Conservation (phyloP, 2,888 invertebrate genomes). For the Chaitophorus viminalis region DNA sequence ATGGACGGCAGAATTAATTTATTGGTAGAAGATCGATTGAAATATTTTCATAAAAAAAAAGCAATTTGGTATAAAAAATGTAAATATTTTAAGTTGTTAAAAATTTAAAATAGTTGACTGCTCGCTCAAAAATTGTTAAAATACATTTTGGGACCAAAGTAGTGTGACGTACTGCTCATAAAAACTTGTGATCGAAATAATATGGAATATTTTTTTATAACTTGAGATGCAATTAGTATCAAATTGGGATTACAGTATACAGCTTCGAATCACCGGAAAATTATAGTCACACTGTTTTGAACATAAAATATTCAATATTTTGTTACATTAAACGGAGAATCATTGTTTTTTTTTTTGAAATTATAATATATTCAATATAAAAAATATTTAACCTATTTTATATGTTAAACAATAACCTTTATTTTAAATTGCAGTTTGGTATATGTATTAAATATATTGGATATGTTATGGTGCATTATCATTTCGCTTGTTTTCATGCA, state of each 20-base stretch:
- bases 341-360: neutral
- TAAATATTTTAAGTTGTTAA: neutral
- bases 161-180: neutral
- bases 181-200: neutral
- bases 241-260: neutral
- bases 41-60: neutral
- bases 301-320: neutral
- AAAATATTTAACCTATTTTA: neutral
- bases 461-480: conserved; percentile 10
- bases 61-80: neutral
- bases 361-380: neutral
- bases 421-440: neutral
- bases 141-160: neutral
- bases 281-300: neutral
- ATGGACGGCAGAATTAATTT: neutral
- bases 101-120: neutral
- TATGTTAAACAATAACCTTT: neutral
- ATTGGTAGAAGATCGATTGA: neutral
- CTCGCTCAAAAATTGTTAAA: neutral
- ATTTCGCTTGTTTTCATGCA: conserved; percentile 15
- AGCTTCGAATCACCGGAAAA: neutral
- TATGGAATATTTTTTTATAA: neutral
- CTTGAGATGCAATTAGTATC: neutral
- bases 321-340: neutral
- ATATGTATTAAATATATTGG: neutral